Percentiles rank a stretch among this genome's conserved stretches.
Conservation (phyloP, 2,113 vertebrate species). For the Lamprologus ornatipinnis region DNA sequence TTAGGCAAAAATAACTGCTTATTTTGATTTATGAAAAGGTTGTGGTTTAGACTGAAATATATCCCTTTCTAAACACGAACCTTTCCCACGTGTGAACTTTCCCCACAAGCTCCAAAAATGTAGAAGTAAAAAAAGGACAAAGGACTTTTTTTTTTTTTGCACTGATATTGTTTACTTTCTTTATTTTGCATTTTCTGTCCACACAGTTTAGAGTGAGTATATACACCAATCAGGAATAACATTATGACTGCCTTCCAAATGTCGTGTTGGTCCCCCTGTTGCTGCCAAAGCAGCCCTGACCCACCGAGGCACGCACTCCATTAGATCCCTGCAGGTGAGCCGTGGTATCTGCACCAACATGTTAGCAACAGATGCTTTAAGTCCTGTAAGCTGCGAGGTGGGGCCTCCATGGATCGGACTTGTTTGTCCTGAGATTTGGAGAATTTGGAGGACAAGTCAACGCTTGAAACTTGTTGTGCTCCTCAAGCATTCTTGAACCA, state of each 20-base stretch:
- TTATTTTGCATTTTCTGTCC: not conserved
- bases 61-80: not conserved
- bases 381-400: not conserved
- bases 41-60: not conserved
- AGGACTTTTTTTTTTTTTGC: not conserved
- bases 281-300: not conserved
- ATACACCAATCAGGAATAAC: not conserved
- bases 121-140: not conserved
- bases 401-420: not conserved
- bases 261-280: not conserved
- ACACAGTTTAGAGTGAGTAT: not conserved
- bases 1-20: not conserved
- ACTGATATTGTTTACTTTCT: not conserved
- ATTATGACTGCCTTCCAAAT: not conserved
- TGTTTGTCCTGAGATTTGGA: not conserved
- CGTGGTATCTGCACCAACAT: not conserved
- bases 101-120: not conserved
- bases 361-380: not conserved
- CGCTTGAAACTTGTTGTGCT: not conserved
- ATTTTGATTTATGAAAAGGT: not conserved
- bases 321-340: not conserved
- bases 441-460: not conserved
- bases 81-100: not conserved
- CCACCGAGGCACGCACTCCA: accelerated
- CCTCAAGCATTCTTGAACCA: not conserved